Percentiles rank a stretch among this genome's conserved stretches.
Conservation (phyloP, 2,113 vertebrate genomes). For the Lampris incognitus region DNA sequence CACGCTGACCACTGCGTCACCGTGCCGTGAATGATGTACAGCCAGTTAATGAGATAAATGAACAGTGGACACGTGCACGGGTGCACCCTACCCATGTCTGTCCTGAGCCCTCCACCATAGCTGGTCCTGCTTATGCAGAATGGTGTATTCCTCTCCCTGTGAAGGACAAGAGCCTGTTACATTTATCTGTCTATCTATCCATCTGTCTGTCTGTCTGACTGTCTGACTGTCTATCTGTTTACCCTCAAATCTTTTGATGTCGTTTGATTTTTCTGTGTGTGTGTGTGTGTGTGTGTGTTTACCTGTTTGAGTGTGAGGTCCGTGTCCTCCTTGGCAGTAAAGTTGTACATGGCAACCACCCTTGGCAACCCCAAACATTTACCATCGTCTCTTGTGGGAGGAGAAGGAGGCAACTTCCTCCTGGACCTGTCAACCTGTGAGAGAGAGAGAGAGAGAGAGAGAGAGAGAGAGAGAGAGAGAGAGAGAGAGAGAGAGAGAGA, state of each 20-base stretch:
- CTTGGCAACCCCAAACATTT: conserved; percentile 39
- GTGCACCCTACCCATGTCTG: conserved; percentile 78
- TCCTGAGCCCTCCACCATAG: conserved; percentile 93
- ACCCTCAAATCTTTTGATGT: too few species aligned
- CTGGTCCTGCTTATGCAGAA: conserved; percentile 86
- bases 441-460: background rate
- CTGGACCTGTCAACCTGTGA: conserved; percentile 62
- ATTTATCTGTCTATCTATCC: conserved; percentile 3
- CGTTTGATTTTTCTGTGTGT: background rate
- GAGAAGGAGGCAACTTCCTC: conserved; percentile 83
- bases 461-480: background rate
- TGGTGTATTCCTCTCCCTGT: conserved; percentile 85
- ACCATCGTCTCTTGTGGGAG: conserved; percentile 52
- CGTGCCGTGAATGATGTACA: too few species aligned
- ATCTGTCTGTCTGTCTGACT: conserved; percentile 13
- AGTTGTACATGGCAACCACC: conserved; percentile 90
- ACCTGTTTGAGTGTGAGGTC: conserved; percentile 73
- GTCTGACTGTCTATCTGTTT: background rate
- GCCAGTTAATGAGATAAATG: too few species aligned
- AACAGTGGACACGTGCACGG: too few species aligned
- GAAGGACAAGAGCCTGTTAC: background rate
- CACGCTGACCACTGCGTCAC: too few species aligned
- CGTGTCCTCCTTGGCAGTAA: conserved; percentile 81
- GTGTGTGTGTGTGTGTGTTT: background rate
- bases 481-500: background rate